Base-by-base conservation (phyloP, 2,888 invertebrate genomes). In the Lathronympha strigana region DNA sequence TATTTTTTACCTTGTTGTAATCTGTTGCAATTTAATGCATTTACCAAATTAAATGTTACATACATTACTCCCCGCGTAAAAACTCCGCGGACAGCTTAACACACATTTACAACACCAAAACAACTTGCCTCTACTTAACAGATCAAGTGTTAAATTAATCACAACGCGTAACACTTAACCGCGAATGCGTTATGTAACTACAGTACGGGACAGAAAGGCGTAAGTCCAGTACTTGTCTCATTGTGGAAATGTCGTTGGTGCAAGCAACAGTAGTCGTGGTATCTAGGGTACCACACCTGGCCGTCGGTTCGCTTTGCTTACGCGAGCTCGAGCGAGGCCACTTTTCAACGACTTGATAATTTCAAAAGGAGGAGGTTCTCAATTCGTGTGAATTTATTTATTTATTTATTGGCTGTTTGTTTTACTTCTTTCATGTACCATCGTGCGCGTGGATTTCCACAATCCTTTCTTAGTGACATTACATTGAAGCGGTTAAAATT, bases 131-230 rank as follows among this genome's bases (percentile, higher is more conserved):
- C 13, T n/a, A 36, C 31, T 51, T 33, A 53, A 53, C 61, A 57
- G 49, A 63, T 57, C n/a, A 40, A 40, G 40, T 17, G 21, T 40
- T 57, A 57, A 57, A 50, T 50, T 50, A 57, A 63, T 63, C 49
- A 50, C 40, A 21, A 5, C 33, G 53, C 21, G 36, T 19, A 54
- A 45, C 40, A 38, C 51, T 45, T 54, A 25, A 54, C 53, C 61
- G 53, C 61, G 51, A 53, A 54, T 54, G 61, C 61, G 53, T 62
- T 62, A 45, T 28, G 21, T 54, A 33, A 57, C 43, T 21, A n/a
- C 9, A 11, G 19, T 9, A 0, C n/a, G 5, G 4, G 1, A 8
- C 15, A 57, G 9, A 57, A 31, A 19, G 57, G 43, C 57, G 31
- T 57, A 43, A 45, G 19, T n/a, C 13, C 17, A 19, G 25, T n/a